These are phyloP conservation scores for Acanthurus leucopareius DNA, from an alignment of 2,797 vertebrate genomes.

Conservation along the genomic window DNA sequence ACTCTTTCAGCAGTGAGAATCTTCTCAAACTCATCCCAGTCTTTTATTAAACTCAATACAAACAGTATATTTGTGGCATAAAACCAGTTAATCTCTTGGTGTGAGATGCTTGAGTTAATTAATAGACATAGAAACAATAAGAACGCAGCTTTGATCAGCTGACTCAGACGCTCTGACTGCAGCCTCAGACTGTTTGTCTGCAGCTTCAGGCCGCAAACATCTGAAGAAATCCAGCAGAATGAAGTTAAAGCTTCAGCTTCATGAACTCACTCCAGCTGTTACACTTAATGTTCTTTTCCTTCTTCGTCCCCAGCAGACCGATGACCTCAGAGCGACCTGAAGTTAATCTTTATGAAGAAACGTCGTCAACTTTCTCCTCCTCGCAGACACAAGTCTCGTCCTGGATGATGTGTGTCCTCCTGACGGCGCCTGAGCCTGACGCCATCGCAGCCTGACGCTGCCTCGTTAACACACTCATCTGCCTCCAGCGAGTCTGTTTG, in stretches of 20 bases:
- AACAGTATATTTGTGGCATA: no score
- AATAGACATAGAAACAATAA: no score
- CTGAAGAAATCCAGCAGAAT: neutral
- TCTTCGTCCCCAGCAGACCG: neutral
- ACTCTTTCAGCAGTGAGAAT: no score
- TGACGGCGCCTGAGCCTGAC: neutral
- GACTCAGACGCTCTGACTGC: neutral
- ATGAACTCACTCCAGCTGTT: constrained; percentile 20
- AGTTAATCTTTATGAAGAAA: constrained; percentile 5
- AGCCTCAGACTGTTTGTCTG: no score
- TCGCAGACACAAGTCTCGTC: neutral
- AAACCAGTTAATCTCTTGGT: no score
- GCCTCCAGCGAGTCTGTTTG: constrained; percentile 10
- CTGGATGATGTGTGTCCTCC: neutral
- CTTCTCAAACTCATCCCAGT: no score
- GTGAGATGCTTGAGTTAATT: no score
- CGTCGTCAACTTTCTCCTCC: neutral
- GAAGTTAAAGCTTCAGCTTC: neutral
- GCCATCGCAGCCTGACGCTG: no score
- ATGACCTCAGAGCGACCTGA: neutral
- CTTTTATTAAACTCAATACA: no score
- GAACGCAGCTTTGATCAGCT: neutral
- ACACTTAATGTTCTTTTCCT: constrained; percentile 2
- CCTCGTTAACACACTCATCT: neutral
- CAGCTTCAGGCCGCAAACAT: no score